These are phyloP conservation scores for Eudasyphora cyanicolor DNA, from an alignment of 2,888 invertebrate genomes.

Conservation along the genomic window DNA sequence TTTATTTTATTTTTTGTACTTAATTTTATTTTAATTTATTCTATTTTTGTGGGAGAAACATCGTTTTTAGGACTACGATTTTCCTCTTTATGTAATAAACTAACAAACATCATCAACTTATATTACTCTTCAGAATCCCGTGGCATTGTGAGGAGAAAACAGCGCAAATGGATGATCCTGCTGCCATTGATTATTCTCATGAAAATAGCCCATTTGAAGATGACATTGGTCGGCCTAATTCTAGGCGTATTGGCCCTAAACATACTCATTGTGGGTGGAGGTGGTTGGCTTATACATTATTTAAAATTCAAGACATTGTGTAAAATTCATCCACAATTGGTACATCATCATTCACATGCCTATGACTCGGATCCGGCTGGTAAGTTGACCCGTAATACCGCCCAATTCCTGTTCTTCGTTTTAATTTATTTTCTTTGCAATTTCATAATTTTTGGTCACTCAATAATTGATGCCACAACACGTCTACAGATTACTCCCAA, in stretches of 20 bases:
- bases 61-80: too few relatives aligned
- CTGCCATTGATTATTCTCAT: constrained; percentile 77
- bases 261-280: constrained; percentile 75
- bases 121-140: constrained; percentile 71
- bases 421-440: not conserved
- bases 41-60: too few relatives aligned
- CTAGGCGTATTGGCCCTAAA: constrained; percentile 76
- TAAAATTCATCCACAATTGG: constrained; percentile 78
- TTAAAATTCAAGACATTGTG: constrained; percentile 78
- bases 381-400: constrained; percentile 57
- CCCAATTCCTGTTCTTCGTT: too few relatives aligned
- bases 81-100: too few relatives aligned
- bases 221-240: constrained; percentile 75
- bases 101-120: too few relatives aligned
- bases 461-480: constrained; percentile 43
- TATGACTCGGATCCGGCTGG: constrained; percentile 77
- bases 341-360: constrained; percentile 78
- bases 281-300: constrained; percentile 77
- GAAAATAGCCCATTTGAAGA: constrained; percentile 78
- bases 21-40: too few relatives aligned
- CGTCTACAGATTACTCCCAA: constrained; percentile 74
- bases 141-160: constrained; percentile 71
- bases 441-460: not conserved
- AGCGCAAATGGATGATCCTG: constrained; percentile 75
- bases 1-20: too few relatives aligned